Evolutionary conservation across 2,888 invertebrate species (phyloP), one percentile per base, ranked within the genome.

Genomic region (Hydriomena furcata): DNA sequence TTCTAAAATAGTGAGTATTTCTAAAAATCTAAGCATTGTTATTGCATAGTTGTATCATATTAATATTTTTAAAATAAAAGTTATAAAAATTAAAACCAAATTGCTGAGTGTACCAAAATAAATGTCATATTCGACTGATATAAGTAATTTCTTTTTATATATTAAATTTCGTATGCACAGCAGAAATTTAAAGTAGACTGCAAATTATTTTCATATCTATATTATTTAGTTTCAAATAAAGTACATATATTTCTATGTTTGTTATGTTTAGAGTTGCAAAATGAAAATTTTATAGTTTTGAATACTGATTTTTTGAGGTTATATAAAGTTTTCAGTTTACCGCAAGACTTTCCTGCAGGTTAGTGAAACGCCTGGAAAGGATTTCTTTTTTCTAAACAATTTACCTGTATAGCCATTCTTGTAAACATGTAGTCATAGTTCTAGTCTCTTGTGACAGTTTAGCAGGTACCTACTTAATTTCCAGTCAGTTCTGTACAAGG

Each of bases 61-160:
- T 21, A 21, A 23, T 35, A 23, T 23, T 6, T 34, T 24, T 7
- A 17, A 24, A 10, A 7, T 5, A 30, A 36, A 44, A 28, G 5
- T 24, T 27, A 40, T 25, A 46, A 20, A 32, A 49, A 52, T 30
- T 38, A 31, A 50, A 50, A 49, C 41, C 51, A 58, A 56, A 57
- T 49, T 58, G 45, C 49, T 52, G 55, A 50, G 34, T 48, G 46
- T 58, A 53, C 55, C 56, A 57, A 40, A 40, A 35, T 35, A 23
- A 54, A 57, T 58, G 51, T 52, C 38, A 27, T 17, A 21, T 34
- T 23, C 44, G 60, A 58, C 57, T 57, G 55, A 59, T 57, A n/a
- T n/a, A n/a, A n/a, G n/a, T n/a, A n/a, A n/a, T 55, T 49, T 49
- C 40, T 52, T 41, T 11, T 7, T 27, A 40, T 37, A 36, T 54